Base-by-base conservation (phyloP, 64 coral and sea anemone genomes). In the Porites lutea region DNA sequence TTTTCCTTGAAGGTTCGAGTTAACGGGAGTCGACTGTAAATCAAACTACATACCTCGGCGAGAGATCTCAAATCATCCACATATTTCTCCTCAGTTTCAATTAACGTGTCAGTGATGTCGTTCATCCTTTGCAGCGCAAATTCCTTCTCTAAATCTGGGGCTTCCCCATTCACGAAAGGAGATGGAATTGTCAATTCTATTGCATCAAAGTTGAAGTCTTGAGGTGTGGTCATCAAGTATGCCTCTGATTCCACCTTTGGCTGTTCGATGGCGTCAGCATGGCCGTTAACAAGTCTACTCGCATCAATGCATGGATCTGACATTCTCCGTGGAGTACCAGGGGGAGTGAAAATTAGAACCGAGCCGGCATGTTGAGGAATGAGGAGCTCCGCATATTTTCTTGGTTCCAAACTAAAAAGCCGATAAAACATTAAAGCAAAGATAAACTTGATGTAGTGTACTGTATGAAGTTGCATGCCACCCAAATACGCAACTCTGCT, bases 361-460 rank as follows among this genome's bases (percentile, higher is more conserved):
- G 89, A 89, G 60, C 95, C 95, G 75, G 95, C 95, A 65, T 93
- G 90, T 64, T 97, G 95, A 7, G 95, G 95, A 11, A 97, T 86
- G 43, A 94, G 75, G 16, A 97, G 65, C 58, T 97, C 92, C 2
- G 92, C 79, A 37, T 86, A 77, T 48, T 89, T 89, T 69, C 52
- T 88, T 18, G 88, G 83, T 77, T 69, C 59, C 45, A 78, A 15
- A 75, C 63, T 87, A 43, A 20, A 15, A 50, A 77, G 15, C 8
- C 48, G 5, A 74, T 10, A 18, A 69, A 52, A 13, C 65, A 53
- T 66, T 13, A 48, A 45, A 67, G 18, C 14, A 64, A 57, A 12
- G 12, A 57, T 9, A 9, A 9, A 57, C 7, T 12, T 57, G 12
- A 57, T 57, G 54, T 57, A 57, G 75, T 78, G 8, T 6, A 50